Conservation (phyloP, 2,113 vertebrate genomes). For the Pavo muticus region DNA sequence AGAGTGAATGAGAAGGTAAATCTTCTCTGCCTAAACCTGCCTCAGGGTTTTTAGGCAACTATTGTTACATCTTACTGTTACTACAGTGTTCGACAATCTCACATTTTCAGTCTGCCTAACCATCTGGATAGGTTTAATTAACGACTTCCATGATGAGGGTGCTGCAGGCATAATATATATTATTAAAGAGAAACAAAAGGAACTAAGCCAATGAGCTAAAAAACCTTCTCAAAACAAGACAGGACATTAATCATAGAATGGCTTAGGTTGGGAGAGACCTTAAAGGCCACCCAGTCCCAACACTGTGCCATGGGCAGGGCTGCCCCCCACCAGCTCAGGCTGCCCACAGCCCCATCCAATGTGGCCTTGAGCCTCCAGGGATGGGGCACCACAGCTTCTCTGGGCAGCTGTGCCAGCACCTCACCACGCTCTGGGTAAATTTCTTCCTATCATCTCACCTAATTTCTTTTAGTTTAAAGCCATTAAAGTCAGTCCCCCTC, state of each 20-base stretch:
- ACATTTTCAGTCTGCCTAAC: background rate
- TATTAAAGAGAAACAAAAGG: background rate
- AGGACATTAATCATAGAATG: background rate
- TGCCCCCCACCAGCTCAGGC: too few relatives aligned
- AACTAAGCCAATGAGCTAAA: background rate
- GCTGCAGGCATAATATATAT: background rate
- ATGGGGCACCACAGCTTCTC: too few relatives aligned
- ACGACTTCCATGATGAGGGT: background rate
- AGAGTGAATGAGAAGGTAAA: background rate
- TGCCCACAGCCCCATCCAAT: too few relatives aligned
- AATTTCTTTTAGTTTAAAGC: too few relatives aligned
- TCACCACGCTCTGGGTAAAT: too few relatives aligned
- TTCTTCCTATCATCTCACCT: too few relatives aligned
- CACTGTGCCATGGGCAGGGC: too few relatives aligned
- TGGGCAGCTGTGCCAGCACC: too few relatives aligned
- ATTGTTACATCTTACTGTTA: background rate
- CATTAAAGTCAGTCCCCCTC: too few relatives aligned
- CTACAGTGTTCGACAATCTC: background rate
- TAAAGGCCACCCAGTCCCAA: too few relatives aligned
- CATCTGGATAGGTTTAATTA: background rate
- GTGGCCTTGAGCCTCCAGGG: too few relatives aligned
- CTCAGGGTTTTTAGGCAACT: background rate
- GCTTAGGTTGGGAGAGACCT: too few relatives aligned
- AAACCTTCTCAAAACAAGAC: background rate
- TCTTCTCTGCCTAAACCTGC: background rate